Conservation (phyloP, 2,888 invertebrate species). For the Lithophane ornitopus region DNA sequence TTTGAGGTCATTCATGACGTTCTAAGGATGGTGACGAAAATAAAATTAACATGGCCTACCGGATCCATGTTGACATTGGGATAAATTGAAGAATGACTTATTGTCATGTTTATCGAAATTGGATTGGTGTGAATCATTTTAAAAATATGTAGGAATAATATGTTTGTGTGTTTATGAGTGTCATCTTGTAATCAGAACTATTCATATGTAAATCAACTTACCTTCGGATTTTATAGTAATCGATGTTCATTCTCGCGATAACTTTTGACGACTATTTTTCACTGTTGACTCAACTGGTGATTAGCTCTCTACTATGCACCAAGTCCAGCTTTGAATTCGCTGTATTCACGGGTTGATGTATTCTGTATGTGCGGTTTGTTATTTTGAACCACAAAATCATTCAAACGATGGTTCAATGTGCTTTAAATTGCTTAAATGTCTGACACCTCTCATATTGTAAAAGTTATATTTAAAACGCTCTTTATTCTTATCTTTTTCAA, state of each 20-base stretch:
- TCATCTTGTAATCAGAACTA: conserved; percentile 20
- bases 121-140: conserved; percentile 38
- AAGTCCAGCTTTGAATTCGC: not conserved
- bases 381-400: not conserved
- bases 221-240: not conserved
- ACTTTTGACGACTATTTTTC: not conserved
- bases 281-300: not conserved
- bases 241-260: not conserved
- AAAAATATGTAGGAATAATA: conserved; percentile 25
- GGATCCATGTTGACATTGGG: conserved; percentile 42
- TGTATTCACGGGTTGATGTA: too few species aligned
- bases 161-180: conserved; percentile 22
- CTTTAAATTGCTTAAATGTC: not conserved
- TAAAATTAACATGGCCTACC: conserved; percentile 44
- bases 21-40: conserved; percentile 35
- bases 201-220: conserved; percentile 8
- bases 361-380: not conserved
- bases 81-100: conserved; percentile 16
- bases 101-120: conserved; percentile 44
- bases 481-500: conserved; percentile 7
- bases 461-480: not conserved
- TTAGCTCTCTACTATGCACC: not conserved
- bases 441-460: not conserved
- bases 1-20: conserved; percentile 52
- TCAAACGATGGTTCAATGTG: not conserved